These are phyloP conservation scores for Sipha flava DNA, from an alignment of 1,140 invertebrate species.

Conservation along the genomic window DNA sequence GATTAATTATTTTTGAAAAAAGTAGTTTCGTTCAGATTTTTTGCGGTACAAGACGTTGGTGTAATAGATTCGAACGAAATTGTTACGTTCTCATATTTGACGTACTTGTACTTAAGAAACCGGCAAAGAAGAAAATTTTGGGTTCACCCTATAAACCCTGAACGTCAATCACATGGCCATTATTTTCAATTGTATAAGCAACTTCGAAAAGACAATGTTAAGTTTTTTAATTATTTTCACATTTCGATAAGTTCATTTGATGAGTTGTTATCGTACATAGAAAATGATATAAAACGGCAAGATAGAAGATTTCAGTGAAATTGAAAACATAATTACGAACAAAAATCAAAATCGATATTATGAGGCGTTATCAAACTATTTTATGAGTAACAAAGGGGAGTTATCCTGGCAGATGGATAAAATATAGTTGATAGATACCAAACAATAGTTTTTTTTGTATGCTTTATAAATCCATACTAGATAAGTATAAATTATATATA, in stretches of 20 bases:
- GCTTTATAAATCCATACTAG: background rate
- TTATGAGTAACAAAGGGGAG: background rate
- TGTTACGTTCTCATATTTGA: background rate
- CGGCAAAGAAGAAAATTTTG: background rate
- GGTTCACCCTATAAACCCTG: background rate
- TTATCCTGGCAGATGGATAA: background rate
- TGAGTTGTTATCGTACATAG: background rate
- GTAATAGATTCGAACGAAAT: background rate
- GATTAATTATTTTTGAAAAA: background rate
- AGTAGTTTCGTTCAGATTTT: background rate
- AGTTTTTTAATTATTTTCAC: background rate
- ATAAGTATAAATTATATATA: background rate
- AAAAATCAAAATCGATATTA: background rate
- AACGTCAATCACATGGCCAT: background rate
- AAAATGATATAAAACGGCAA: slow-evolving; percentile 39
- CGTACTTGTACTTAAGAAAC: background rate
- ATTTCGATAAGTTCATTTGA: background rate
- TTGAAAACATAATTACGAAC: background rate
- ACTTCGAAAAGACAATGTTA: background rate
- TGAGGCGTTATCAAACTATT: background rate
- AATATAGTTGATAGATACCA: background rate
- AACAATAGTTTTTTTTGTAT: background rate
- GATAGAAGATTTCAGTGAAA: slow-evolving; percentile 29
- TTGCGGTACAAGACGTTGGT: background rate
- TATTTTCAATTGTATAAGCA: background rate